Evolutionary conservation across 2,113 vertebrate species (phyloP).

Genomic region (Sinocyclocheilus anophthalmus): DNA sequence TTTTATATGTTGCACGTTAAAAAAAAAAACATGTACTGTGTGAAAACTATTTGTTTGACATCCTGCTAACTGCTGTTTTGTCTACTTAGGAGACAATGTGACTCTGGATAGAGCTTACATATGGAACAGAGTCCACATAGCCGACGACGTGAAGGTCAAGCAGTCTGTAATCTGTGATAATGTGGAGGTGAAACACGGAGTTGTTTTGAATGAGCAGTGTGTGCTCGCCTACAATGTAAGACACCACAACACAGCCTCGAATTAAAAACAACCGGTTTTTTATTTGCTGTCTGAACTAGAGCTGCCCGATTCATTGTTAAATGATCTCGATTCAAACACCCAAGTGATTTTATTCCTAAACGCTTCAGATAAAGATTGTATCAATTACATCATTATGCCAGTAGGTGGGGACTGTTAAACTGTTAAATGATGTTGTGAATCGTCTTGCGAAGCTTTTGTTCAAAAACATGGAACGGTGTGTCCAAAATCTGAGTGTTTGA

Average conservation of each 20-base stretch:
- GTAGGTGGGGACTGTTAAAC: no score
- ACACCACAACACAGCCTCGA: neutral
- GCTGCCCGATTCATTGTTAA: no score
- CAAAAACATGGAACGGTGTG: neutral
- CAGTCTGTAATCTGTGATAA: conserved; percentile 91
- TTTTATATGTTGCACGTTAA: neutral
- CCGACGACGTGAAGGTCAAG: conserved; percentile 78
- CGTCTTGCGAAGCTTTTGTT: neutral
- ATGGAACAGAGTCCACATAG: conserved; percentile 86
- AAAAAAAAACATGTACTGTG: neutral
- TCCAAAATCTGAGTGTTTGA: no score
- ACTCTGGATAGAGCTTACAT: conserved; percentile 87
- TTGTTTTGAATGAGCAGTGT: conserved; percentile 83
- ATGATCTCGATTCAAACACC: no score
- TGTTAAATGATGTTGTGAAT: no score
- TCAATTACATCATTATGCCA: no score
- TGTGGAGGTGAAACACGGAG: conserved; percentile 85
- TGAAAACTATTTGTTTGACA: neutral
- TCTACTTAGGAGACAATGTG: conserved; percentile 85
- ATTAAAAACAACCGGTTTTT: no score
- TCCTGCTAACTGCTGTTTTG: neutral
- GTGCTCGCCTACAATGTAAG: conserved; percentile 92
- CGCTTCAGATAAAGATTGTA: no score
- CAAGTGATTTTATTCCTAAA: no score
- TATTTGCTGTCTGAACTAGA: no score